Evolutionary conservation across 2,797 vertebrate genomes (phyloP), one percentile per base, ranked within the genome.

Genomic region (Strix occidentalis): DNA sequence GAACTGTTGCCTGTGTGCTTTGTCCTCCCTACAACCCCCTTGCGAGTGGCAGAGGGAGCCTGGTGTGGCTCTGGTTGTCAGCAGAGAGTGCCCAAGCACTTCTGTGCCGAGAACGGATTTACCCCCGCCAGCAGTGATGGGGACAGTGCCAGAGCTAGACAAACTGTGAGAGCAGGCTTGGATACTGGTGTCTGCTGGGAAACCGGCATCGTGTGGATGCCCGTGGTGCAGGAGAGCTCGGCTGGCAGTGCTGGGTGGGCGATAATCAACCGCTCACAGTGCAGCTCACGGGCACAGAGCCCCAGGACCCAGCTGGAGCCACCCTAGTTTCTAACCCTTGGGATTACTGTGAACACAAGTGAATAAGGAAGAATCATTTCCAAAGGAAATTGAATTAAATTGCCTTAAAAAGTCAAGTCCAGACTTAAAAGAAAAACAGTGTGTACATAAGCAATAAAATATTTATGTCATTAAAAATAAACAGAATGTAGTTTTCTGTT

Each of bases 241-340:
- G 14, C 46, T 37, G 85, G 68, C 66, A 64, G 69, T 1, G 1
- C 20, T n/a, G 2, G 23, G 20, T 20, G 65, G 21, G 45, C 39
- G 15, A 0, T 23, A 6, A 53, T 24, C 39, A 50, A 0, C 56
- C 9, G 5, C 46, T 39, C 21, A 3, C 12, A 5, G 70, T 23
- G 46, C 46, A 53, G 81, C 33, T 56, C 43, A 1, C 1, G 9
- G 33, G 24, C 13, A 37, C 11, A 9, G 54, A 12, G 4, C 15
- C 26, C 10, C 5, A 5, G 64, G 28, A n/a, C 41, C 19, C 66
- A 17, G 0, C 25, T 25, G 64, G 58, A 51, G 29, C 24, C 33
- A 33, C 43, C 35, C 2, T 6, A 1, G 33, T 31, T 39, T 45
- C 46, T 28, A 20, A 19, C 28, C 48, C 15, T 37, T 53, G 37